These are phyloP conservation scores for Muscicapa striata DNA, from an alignment of 2,797 vertebrate genomes.

Conservation along the genomic window DNA sequence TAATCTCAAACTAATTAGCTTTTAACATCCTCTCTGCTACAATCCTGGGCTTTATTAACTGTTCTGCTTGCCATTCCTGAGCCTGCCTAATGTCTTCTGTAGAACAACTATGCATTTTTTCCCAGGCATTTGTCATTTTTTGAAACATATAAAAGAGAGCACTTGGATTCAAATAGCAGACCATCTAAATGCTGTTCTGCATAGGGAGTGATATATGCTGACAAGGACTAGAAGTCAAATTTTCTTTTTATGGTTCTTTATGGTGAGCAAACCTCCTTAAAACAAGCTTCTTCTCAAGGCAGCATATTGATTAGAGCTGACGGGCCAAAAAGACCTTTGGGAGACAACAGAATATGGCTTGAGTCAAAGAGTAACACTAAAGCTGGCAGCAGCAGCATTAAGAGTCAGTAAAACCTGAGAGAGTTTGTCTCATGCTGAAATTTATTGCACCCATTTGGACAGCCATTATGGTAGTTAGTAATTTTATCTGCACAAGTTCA, in stretches of 20 bases:
- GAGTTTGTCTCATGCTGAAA: conserved; percentile 61
- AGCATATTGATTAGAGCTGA: conserved; percentile 70
- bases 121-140: conserved; percentile 55
- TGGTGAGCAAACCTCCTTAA: conserved; percentile 60
- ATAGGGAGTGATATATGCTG: conserved; percentile 53
- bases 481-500: conserved; percentile 73
- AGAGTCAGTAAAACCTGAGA: conserved; percentile 71
- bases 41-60: conserved; percentile 3
- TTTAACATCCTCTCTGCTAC: conserved; percentile 13
- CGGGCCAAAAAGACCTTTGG: conserved; percentile 65
- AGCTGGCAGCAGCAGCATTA: conserved; percentile 69
- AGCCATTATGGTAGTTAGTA: conserved; percentile 66
- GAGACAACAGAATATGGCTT: conserved; percentile 67
- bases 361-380: conserved; percentile 70
- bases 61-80: conserved; percentile 39
- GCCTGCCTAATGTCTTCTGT: conserved; percentile 27
- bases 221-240: conserved; percentile 61
- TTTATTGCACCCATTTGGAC: conserved; percentile 69
- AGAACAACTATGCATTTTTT: conserved; percentile 46
- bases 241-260: conserved; percentile 61
- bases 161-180: conserved; percentile 41
- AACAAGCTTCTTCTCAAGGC: conserved; percentile 55
- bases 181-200: conserved; percentile 53
- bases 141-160: conserved; percentile 34
- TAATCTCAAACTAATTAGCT: conserved; percentile 51